Conservation (phyloP, 2,888 invertebrate genomes). For the Camponotus fellah region DNA sequence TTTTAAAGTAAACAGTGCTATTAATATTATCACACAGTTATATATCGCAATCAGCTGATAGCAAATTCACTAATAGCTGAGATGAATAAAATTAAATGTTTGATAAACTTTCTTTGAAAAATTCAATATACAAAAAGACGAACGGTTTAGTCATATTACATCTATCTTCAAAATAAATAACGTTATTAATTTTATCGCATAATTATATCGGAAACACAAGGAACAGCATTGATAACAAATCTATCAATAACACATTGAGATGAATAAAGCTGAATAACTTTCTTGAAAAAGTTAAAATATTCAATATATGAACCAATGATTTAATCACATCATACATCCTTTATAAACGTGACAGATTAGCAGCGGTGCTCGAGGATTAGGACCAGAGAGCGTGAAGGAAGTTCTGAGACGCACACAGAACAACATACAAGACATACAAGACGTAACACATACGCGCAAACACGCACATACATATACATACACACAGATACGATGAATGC, state of each 20-base stretch:
- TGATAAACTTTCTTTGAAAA: not conserved
- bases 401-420: not conserved
- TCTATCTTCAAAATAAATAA: not conserved
- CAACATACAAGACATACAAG: not conserved
- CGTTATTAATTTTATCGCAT: not conserved
- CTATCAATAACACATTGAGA: not conserved
- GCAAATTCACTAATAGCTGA: not conserved
- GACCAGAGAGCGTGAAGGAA: constrained; percentile 10
- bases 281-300: not conserved
- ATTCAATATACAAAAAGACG: not conserved
- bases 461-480: not conserved
- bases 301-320: not conserved
- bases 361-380: not conserved
- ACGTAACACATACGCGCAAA: not conserved
- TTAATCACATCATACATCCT: not conserved
- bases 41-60: not conserved
- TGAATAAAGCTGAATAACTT: not conserved
- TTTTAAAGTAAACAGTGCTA: not conserved
- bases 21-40: not conserved
- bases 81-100: not conserved
- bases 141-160: not conserved
- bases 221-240: too few species aligned
- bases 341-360: not conserved
- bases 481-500: not conserved
- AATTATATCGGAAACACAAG: not conserved